Evolutionary conservation across 2,797 vertebrate species (phyloP), one percentile per base, ranked within the genome.

Genomic region (Manis crassicaudata): DNA sequence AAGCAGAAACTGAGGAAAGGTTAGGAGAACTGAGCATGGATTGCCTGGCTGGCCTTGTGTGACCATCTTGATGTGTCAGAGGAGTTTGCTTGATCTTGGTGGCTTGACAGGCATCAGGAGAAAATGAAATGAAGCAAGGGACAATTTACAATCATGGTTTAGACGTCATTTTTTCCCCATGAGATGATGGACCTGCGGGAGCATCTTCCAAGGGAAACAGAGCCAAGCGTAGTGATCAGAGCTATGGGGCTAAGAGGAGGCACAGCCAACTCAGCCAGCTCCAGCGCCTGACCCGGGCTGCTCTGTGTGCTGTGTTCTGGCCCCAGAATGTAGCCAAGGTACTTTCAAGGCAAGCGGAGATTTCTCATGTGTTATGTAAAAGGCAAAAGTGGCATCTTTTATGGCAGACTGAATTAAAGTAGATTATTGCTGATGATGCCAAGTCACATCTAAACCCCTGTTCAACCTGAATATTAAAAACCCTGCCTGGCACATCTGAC

Each of bases 381-480:
- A 91, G 90, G 60, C 86, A 80, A 32, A 97, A 89, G 62, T 87
- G 62, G 60, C 95, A 85, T 83, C 79, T 94, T 94, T 96, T 82
- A 89, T 20, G 76, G 89, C 70, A 94, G 95, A 97, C 92, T 94
- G 80, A 97, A 86, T 94, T 96, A 92, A 95, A 96, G 82, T 70
- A 89, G 80, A 96, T 95, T 84, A 96, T 95, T 91, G 68, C 54
- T 6, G 2, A 37, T 68, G 94, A 94, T 84, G 92, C 92, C 91
- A 94, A 96, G 76, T 79, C 18, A 0, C 80, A 96, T 82, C 87
- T 92, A 93, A 95, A 96, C 77, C 37, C 68, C 76, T 50, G 95
- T 97, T 90, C 91, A 87, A 94, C 65, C 40, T 90, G 92, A 95
- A 97, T 96, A 88, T 95, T 96, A 94, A 97, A 97, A 93, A 72